Conservation (phyloP, 2,797 vertebrate species). For the Lepidocolaptes lacrymiger region DNA sequence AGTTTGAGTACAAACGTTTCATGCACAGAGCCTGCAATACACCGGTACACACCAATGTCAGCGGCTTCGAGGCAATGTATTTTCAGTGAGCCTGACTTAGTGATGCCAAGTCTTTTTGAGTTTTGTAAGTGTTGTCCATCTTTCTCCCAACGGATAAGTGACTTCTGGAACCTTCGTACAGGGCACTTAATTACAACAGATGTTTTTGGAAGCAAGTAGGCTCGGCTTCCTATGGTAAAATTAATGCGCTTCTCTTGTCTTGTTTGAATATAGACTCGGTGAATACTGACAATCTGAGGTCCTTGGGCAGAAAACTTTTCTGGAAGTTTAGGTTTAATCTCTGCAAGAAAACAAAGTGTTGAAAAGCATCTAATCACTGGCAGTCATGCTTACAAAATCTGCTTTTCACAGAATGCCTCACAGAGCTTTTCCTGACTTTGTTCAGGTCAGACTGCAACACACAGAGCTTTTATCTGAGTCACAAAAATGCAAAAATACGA, state of each 20-base stretch:
- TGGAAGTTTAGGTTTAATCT: slow-evolving; percentile 72
- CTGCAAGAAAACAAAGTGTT: slow-evolving; percentile 67
- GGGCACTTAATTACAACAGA: slow-evolving; percentile 90
- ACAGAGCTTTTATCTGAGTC: slow-evolving; percentile 34
- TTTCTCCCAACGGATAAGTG: slow-evolving; percentile 87
- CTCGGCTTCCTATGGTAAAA: slow-evolving; percentile 87
- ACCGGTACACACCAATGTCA: slow-evolving; percentile 86
- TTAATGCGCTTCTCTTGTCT: slow-evolving; percentile 86
- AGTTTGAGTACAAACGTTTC: slow-evolving; percentile 87
- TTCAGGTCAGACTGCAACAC: slow-evolving; percentile 8
- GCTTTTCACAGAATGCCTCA: not conserved
- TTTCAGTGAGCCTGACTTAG: slow-evolving; percentile 87
- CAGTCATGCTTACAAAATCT: not conserved
- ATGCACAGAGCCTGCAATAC: slow-evolving; percentile 80
- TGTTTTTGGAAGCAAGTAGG: slow-evolving; percentile 89
- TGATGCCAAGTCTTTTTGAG: slow-evolving; percentile 82
- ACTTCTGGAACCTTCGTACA: slow-evolving; percentile 83
- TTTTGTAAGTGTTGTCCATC: slow-evolving; percentile 78
- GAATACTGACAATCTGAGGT: slow-evolving; percentile 79
- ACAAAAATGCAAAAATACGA: slow-evolving; percentile 36
- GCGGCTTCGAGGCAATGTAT: slow-evolving; percentile 80
- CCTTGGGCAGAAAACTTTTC: slow-evolving; percentile 65
- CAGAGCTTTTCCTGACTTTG: slow-evolving; percentile 2
- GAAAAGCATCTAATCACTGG: slow-evolving; percentile 12
- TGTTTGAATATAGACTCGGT: slow-evolving; percentile 88